Percentiles rank a stretch among this genome's conserved stretches.
Conservation (phyloP, 1,140 invertebrate genomes). For the Drosophila pandora region DNA sequence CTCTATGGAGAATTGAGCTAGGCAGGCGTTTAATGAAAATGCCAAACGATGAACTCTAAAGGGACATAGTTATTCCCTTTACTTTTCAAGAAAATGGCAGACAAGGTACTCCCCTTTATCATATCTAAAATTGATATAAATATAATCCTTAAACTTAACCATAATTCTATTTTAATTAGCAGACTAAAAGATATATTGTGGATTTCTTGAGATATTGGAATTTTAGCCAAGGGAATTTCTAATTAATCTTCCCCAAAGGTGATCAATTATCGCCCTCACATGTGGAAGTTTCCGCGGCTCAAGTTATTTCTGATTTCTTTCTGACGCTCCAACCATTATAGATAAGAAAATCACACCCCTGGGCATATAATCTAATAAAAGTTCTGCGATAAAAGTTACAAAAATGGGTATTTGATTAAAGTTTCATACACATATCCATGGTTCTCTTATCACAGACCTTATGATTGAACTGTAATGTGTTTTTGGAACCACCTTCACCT, state of each 20-base stretch:
- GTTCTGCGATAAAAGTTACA: constrained; percentile 21
- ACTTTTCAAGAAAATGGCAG: too few relatives aligned
- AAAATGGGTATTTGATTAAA: constrained; percentile 18
- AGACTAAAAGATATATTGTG: background rate
- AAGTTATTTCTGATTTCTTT: constrained; percentile 13
- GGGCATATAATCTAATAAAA: constrained; percentile 22
- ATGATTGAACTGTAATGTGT: constrained; percentile 17
- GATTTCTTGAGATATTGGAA: background rate
- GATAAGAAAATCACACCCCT: constrained; percentile 29
- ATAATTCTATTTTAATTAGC: background rate
- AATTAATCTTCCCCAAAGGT: constrained; percentile 20
- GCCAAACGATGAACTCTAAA: constrained; percentile 55
- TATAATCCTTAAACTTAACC: background rate
- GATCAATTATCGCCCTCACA: constrained; percentile 17
- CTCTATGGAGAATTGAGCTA: constrained; percentile 52
- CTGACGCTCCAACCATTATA: background rate
- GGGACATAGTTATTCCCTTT: background rate
- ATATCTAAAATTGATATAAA: background rate
- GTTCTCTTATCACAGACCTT: constrained; percentile 10
- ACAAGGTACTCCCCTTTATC: background rate
- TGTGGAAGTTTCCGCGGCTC: constrained; percentile 4
- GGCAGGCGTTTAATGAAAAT: constrained; percentile 74
- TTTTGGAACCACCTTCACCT: constrained; percentile 20
- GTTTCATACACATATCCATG: constrained; percentile 10
- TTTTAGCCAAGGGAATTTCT: constrained; percentile 3